Evolutionary conservation across 2,797 vertebrate genomes (phyloP), one percentile per base, ranked within the genome.

Genomic region (Coreius guichenoti): DNA sequence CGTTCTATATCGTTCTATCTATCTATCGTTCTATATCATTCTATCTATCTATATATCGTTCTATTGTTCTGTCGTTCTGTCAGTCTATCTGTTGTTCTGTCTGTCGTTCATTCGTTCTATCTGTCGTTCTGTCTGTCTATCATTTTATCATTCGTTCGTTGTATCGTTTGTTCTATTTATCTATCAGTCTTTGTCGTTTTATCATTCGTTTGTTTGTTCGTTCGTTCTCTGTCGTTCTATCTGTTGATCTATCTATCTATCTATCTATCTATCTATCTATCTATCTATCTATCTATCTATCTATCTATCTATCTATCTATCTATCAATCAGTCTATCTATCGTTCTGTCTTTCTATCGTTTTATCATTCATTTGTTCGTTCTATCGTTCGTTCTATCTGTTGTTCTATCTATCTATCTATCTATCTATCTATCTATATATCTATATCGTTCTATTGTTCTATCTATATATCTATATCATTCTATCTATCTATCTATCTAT

Each of bases 401-500:
- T 1, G 1, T 9, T 58, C 26, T 63, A 2, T 29, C 26, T 65
- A 8, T 31, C 61, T 1, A 2, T 72, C 39, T 45, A 16, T 58
- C 11, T n/a, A 4, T 63, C 61, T 65, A 3, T 36, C 33, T 11
- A 11, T 69, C 33, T 9, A 2, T 36, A 3, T 5, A 0, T 70
- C 19, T n/a, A 1, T n/a, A 1, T 70, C 36, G 7, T 0, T 70
- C 68, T 14, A 1, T 43, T 11, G 0, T 0, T 70, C 68, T 43
- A 7, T 43, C 36, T 7, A 3, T 68, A 13, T 19, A 2, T 49
- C 72, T 19, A 3, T 49, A 0, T 63, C 58, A 5, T 0, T 26
- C 58, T 4, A 2, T 63, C 61, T 31, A 6, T 14, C 26, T 6
- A 8, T 65, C 14, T 31, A 6, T 33, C 7, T 17, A 17, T 65